A percentile compares a stretch with the other conserved stretches of the same genome.
These are phyloP conservation scores for Ceuthmochares aereus DNA, from an alignment of 2,113 vertebrate species.

Conservation along the genomic window DNA sequence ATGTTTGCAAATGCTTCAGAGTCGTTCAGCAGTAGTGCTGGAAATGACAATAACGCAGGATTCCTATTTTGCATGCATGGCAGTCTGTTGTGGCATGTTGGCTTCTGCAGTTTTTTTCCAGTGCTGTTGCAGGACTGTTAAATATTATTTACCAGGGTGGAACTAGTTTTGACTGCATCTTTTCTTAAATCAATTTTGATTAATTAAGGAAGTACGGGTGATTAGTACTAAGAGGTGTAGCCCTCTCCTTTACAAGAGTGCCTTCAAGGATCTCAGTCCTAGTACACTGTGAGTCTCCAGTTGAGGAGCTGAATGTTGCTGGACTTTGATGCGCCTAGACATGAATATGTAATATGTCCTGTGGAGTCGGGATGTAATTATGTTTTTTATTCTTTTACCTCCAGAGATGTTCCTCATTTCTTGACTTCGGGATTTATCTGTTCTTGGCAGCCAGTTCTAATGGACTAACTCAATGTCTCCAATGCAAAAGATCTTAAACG, in stretches of 20 bases:
- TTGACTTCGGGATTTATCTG: background rate
- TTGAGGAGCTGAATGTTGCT: background rate
- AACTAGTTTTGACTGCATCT: conserved; percentile 11
- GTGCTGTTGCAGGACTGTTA: conserved; percentile 26
- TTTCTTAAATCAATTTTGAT: background rate
- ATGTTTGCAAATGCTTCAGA: conserved; percentile 39
- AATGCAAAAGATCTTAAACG: background rate
- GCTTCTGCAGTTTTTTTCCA: conserved; percentile 59
- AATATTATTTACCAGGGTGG: background rate
- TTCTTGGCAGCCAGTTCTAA: background rate
- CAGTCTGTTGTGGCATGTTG: conserved; percentile 52
- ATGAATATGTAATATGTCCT: background rate
- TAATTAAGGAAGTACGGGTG: background rate
- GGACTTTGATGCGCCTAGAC: background rate
- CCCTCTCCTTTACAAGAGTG: background rate
- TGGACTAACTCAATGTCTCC: background rate
- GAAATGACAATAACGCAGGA: conserved; percentile 36
- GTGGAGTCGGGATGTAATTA: background rate
- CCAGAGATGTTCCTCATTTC: background rate
- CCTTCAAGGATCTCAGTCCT: background rate
- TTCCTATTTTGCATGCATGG: conserved; percentile 35
- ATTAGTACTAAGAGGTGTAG: background rate
- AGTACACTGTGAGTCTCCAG: background rate
- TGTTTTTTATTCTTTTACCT: background rate
- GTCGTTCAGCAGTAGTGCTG: conserved; percentile 42